A percentile compares a stretch with the other conserved stretches of the same genome.
phyloP scores from a whole-genome alignment of 2,113 vertebrate genomes.

The Ophiodon elongatus region DNA sequence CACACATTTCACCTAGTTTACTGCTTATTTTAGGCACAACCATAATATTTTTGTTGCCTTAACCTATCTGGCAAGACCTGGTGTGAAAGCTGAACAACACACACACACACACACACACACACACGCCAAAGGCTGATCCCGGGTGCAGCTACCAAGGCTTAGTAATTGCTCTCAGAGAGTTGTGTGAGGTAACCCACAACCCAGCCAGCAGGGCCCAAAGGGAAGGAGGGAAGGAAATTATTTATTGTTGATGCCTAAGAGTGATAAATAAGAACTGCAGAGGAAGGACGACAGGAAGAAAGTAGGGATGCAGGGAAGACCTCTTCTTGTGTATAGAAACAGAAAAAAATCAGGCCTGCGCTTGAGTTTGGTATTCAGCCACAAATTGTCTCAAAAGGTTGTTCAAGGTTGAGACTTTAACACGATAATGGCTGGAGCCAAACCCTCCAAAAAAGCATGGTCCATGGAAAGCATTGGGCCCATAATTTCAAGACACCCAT shows the following conservation, averaged over 20 bases:
- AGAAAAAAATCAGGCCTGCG: neutral
- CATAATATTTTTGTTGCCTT: too few species aligned
- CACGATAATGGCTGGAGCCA: neutral
- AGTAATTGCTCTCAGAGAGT: constrained; percentile 22
- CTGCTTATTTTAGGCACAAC: too few species aligned
- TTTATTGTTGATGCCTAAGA: constrained; percentile 18
- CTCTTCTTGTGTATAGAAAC: neutral
- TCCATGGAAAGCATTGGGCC: too few species aligned
- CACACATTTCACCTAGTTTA: too few species aligned
- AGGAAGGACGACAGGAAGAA: neutral
- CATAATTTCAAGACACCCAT: too few species aligned
- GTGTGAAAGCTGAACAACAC: constrained; percentile 2
- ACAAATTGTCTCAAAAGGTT: neutral
- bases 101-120: constrained; percentile 13
- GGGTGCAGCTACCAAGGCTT: neutral
- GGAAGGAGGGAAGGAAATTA: neutral
- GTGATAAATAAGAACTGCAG: constrained; percentile 29
- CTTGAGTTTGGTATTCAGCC: neutral
- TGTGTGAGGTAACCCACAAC: neutral
- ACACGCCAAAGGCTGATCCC: neutral
- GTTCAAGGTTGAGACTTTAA: neutral
- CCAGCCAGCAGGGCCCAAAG: neutral
- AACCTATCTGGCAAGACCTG: neutral
- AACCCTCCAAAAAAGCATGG: neutral
- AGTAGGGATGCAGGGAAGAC: neutral